These are phyloP conservation scores for Antennarius maculatus DNA, from an alignment of 2,797 vertebrate species.

Conservation along the genomic window DNA sequence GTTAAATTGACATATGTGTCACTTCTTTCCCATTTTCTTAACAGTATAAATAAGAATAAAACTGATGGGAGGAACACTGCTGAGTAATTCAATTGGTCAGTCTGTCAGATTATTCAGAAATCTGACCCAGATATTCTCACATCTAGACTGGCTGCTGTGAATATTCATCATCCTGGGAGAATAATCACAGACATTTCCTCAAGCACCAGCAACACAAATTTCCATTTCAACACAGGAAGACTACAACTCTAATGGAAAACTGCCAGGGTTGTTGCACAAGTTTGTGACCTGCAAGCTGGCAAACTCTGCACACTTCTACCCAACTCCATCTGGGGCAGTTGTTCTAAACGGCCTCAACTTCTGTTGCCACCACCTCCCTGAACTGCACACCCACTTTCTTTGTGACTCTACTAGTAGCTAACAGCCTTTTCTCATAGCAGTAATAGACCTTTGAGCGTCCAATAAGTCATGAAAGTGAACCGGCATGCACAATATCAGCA, in stretches of 20 bases:
- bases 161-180: slow-evolving; percentile 3
- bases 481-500: no score
- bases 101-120: no score
- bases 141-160: no score
- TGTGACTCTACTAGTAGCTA: not conserved
- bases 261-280: slow-evolving; percentile 10
- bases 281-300: slow-evolving; percentile 6
- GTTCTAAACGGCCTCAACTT: not conserved
- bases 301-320: not conserved
- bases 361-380: not conserved
- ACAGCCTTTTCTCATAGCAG: not conserved
- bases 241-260: not conserved
- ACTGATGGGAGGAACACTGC: no score
- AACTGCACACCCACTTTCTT: not conserved
- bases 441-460: no score
- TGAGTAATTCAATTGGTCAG: no score
- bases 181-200: not conserved
- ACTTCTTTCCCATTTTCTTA: no score
- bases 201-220: not conserved
- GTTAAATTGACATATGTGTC: no score
- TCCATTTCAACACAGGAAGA: not conserved
- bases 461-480: no score
- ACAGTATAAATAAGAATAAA: no score
- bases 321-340: not conserved
- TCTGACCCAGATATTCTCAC: no score